Evolutionary conservation across 1,140 invertebrate genomes (phyloP), one percentile per base, ranked within the genome.

Genomic region (Ditylenchus dipsaci): DNA sequence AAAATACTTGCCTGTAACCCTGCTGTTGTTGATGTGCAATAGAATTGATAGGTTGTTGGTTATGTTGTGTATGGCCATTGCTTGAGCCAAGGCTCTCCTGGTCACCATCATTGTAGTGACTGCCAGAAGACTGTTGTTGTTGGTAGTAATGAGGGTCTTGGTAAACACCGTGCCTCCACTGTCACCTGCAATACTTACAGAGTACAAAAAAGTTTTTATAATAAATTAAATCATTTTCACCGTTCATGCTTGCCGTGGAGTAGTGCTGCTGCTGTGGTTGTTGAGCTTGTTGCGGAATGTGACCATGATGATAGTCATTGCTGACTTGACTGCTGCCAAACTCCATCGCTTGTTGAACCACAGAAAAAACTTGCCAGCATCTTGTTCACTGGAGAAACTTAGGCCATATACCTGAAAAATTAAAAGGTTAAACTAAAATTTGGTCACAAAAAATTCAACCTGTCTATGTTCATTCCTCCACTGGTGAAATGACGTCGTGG

Each of bases 401-500:
- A 67, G 66, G 1, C 66, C 66, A 33, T 19, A 61, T 19, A 61
- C 59, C 59, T 61, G 26, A 43, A 61, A 26, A 61, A 30, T 21
- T 38, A 38, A 5, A 5, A 38, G 11, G 33, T 38, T n/a, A n/a
- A n/a, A n/a, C n/a, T n/a, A n/a, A 53, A 53, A 8, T 53, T 53
- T 15, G 15, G 8, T 17, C 23, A 53, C 43, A 53, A 19, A 53
- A 53, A 5, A 3, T 38, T 11, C 33, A 1, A 67, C 66, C 42
- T 47, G 60, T 29, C 66, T 43, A 11, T 67, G 66, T 21, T 67
- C 66, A 47, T 67, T 64, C 15, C 66, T 43, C 66, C 66, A 67
- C 27, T 67, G 66, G 21, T 67, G 66, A 45, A 67, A 67, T 19
- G 59, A 66, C 5, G 29, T 30, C 11, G 59, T 69, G 17, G 66